phyloP scores from a whole-genome alignment of 2,797 vertebrate genomes.

The Neoniphon sammara region DNA sequence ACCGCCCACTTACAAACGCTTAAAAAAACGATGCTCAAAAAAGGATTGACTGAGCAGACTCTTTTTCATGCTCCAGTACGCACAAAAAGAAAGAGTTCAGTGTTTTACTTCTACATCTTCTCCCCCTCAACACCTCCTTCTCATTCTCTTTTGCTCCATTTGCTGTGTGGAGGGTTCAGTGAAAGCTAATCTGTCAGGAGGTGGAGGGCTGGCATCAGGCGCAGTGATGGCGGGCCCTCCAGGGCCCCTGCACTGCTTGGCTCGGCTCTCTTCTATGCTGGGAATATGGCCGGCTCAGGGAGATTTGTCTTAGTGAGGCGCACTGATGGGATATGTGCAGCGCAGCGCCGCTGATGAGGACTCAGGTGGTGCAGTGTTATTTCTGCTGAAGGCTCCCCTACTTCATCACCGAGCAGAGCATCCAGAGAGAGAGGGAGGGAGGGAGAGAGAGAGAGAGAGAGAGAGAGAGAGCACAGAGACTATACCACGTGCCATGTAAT shows the following conservation, averaged over 20 bases:
- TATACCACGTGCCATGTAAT: conserved; percentile 17
- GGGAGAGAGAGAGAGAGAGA: conserved; percentile 23
- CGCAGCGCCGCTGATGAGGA: conserved; percentile 80
- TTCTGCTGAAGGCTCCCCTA: conserved; percentile 79
- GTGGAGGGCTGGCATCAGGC: conserved; percentile 62
- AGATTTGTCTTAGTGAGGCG: conserved; percentile 83
- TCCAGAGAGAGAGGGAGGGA: conserved; percentile 7
- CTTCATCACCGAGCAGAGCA: conserved; percentile 74
- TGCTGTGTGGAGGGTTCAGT: conserved; percentile 63
- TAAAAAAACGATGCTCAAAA: conserved; percentile 36
- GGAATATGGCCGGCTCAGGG: conserved; percentile 77
- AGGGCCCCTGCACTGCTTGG: conserved; percentile 69
- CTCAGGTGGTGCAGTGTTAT: conserved; percentile 83
- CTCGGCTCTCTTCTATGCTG: conserved; percentile 69
- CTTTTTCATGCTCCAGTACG: conserved; percentile 42
- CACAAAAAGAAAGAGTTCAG: conserved; percentile 56
- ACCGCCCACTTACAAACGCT: conserved; percentile 33
- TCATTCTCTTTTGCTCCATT: conserved; percentile 67
- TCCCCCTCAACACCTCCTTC: conserved; percentile 48
- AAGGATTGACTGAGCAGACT: conserved; percentile 34
- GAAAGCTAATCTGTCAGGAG: conserved; percentile 79
- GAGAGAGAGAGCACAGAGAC: conserved; percentile 13
- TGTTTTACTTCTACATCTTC: conserved; percentile 53
- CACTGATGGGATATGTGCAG: conserved; percentile 82
- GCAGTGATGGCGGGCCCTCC: conserved; percentile 73